Conservation (phyloP, 2,113 vertebrate species). For the Piaya cayana region DNA sequence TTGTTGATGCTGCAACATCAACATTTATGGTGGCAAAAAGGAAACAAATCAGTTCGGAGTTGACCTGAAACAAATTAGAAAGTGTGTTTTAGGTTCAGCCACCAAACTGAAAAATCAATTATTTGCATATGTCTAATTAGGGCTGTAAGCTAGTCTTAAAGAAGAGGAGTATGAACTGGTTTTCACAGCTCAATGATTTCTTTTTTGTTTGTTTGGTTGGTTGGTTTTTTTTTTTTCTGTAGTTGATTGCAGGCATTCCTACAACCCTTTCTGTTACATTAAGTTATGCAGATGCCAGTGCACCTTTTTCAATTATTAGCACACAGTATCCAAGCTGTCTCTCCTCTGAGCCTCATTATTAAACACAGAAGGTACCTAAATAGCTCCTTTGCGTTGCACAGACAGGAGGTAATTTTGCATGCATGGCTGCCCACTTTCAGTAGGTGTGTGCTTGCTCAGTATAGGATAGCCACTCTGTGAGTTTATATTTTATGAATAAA, state of each 20-base stretch:
- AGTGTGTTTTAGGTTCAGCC: neutral
- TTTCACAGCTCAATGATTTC: neutral
- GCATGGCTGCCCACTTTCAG: neutral
- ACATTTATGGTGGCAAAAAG: neutral
- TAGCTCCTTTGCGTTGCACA: neutral
- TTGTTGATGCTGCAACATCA: neutral
- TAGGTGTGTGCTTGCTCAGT: neutral
- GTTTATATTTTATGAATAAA: neutral
- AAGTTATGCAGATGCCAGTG: constrained; percentile 47
- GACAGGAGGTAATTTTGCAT: constrained; percentile 29
- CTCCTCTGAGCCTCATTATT: neutral
- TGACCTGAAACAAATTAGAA: neutral
- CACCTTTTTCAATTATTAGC: constrained; percentile 38
- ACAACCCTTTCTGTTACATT: constrained; percentile 1
- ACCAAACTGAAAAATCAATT: constrained; percentile 1
- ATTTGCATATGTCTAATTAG: neutral
- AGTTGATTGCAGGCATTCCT: neutral
- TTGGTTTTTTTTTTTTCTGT: neutral
- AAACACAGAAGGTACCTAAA: neutral
- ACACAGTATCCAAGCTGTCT: constrained; percentile 36
- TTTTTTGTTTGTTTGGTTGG: neutral
- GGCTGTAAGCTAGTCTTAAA: neutral
- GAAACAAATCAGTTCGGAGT: neutral
- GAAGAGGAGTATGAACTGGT: neutral
- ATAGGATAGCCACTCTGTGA: neutral